These are phyloP conservation scores for Anagyrus pseudococci DNA, from an alignment of 2,888 invertebrate genomes.

Conservation along the genomic window DNA sequence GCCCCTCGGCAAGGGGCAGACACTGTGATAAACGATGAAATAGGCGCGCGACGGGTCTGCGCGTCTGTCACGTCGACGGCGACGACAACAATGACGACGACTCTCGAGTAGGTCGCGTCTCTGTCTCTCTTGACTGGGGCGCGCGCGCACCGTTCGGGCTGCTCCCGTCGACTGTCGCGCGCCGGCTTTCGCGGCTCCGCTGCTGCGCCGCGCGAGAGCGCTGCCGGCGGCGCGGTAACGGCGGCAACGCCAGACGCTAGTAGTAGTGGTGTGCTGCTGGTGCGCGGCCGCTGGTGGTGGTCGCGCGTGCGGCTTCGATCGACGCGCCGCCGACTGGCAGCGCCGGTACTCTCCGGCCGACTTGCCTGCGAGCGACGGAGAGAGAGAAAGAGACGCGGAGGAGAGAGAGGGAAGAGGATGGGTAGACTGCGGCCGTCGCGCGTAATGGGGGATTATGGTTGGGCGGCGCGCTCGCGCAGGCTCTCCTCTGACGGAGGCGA, in stretches of 20 bases:
- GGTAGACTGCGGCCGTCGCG: background rate
- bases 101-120: too few relatives aligned
- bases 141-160: background rate
- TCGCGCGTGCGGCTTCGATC: conserved; percentile 33
- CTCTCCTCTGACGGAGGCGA: background rate
- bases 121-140: too few relatives aligned
- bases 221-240: too few relatives aligned
- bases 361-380: background rate
- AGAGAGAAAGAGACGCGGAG: background rate
- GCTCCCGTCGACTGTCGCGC: background rate
- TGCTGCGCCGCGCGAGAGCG: background rate
- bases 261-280: background rate
- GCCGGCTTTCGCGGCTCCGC: too few relatives aligned
- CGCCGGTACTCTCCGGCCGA: background rate
- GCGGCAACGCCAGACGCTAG: too few relatives aligned
- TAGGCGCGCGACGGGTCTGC: too few relatives aligned
- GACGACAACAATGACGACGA: too few relatives aligned
- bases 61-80: too few relatives aligned
- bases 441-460: background rate
- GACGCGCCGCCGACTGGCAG: conserved; percentile 1
- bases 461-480: background rate
- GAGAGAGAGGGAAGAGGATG: background rate
- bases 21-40: too few relatives aligned
- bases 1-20: too few relatives aligned
- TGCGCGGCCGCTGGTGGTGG: conserved; percentile 37